These are phyloP conservation scores for Diglossa cyanea DNA, from an alignment of 2,797 vertebrate genomes.

Conservation along the genomic window DNA sequence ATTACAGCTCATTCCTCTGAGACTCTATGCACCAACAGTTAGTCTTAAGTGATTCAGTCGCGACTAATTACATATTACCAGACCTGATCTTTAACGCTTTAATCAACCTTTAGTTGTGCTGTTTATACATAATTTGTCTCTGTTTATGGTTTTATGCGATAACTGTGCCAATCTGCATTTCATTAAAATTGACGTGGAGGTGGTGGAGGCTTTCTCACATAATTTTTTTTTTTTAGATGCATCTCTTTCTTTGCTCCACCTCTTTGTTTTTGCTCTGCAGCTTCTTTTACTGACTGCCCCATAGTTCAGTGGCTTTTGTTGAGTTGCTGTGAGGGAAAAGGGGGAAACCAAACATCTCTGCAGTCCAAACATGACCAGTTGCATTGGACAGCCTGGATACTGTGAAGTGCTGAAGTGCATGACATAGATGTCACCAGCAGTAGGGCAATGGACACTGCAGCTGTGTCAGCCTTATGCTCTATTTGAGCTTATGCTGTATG, in stretches of 20 bases:
- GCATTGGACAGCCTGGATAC: neutral
- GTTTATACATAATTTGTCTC: constrained; percentile 13
- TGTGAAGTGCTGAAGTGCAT: neutral
- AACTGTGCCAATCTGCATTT: neutral
- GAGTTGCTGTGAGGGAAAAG: neutral
- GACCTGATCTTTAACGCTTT: constrained; percentile 22
- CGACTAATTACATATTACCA: constrained; percentile 19
- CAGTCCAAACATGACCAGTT: neutral
- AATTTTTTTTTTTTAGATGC: neutral
- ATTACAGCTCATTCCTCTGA: constrained; percentile 7
- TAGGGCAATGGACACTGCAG: neutral
- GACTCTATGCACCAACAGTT: neutral
- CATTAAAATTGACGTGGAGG: neutral
- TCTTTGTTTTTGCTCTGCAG: neutral
- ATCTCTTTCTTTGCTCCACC: neutral
- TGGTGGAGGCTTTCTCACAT: neutral
- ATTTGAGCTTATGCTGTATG: neutral
- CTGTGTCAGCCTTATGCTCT: neutral
- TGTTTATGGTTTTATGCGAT: constrained; percentile 21
- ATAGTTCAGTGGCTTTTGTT: neutral
- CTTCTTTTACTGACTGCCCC: neutral
- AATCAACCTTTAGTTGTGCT: constrained; percentile 16
- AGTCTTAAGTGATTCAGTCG: constrained; percentile 29
- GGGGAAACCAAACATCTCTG: neutral
- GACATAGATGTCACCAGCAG: rapidly evolving